Evolutionary conservation across 1,140 invertebrate species (phyloP).

Genomic region (Dufourea novaeangliae): DNA sequence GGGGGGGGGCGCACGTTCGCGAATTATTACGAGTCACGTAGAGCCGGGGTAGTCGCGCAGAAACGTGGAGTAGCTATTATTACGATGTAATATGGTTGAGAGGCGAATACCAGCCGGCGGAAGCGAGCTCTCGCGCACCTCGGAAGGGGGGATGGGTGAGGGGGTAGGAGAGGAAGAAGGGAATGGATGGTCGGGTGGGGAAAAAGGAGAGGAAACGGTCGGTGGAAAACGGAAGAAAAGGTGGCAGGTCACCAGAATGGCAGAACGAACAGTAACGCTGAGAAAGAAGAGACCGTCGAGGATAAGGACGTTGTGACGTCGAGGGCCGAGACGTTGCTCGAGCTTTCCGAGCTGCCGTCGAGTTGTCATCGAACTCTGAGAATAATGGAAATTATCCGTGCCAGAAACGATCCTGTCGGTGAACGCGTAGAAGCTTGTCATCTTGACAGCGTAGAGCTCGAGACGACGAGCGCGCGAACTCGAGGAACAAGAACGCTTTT

Average conservation of each 20-base stretch:
- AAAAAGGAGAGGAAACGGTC: neutral
- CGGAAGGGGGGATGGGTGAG: neutral
- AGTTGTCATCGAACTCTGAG: slow-evolving; percentile 28
- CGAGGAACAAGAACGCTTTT: too few relatives aligned
- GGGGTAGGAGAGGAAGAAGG: slow-evolving; percentile 15
- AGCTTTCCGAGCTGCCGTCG: slow-evolving; percentile 12
- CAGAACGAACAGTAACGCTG: too few relatives aligned
- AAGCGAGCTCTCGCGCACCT: neutral
- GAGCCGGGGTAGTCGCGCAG: slow-evolving; percentile 44
- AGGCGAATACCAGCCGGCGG: slow-evolving; percentile 7
- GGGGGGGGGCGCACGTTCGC: slow-evolving; percentile 54
- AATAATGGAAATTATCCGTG: slow-evolving; percentile 47
- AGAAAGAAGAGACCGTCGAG: too few relatives aligned
- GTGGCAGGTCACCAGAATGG: too few relatives aligned
- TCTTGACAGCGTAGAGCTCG: neutral
- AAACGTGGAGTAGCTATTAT: slow-evolving; percentile 54
- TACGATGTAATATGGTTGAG: slow-evolving; percentile 51
- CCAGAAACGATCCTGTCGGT: neutral
- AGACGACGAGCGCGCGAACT: neutral
- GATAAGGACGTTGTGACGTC: too few relatives aligned
- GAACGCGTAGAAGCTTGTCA: slow-evolving; percentile 1
- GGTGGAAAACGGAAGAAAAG: too few relatives aligned
- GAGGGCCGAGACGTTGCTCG: slow-evolving; percentile 2
- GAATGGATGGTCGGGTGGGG: neutral
- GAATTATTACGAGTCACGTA: slow-evolving; percentile 60